Evolutionary conservation across 2,888 invertebrate species (phyloP).

Genomic region (Thereva unica): DNA sequence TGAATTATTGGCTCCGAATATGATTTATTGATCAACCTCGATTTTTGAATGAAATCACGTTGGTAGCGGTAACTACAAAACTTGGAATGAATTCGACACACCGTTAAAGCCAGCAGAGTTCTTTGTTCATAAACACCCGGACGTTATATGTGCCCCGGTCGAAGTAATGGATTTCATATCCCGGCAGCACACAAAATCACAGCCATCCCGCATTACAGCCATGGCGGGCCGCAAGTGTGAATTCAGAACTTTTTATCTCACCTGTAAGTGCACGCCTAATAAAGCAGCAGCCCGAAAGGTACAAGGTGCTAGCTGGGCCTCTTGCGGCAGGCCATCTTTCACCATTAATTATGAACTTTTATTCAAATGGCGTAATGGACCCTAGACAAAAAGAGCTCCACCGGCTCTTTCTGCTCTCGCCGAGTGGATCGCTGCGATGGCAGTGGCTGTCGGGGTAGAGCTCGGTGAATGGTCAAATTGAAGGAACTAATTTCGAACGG

Average conservation of each 20-base stretch:
- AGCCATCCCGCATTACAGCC: not conserved
- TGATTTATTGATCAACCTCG: slow-evolving; percentile 33
- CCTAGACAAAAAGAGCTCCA: slow-evolving; percentile 12
- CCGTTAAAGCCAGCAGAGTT: slow-evolving; percentile 13
- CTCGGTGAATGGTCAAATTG: not conserved
- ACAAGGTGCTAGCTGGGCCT: not conserved
- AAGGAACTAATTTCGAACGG: not conserved
- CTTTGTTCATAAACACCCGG: slow-evolving; percentile 19
- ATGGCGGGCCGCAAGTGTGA: not conserved
- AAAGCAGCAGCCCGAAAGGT: slow-evolving; percentile 25
- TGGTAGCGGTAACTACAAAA: slow-evolving; percentile 23
- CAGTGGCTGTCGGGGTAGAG: not conserved
- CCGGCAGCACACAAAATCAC: too few relatives aligned
- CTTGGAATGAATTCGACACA: slow-evolving; percentile 25
- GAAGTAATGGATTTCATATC: too few relatives aligned
- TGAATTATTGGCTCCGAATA: slow-evolving; percentile 31
- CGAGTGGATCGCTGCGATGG: slow-evolving; percentile 6
- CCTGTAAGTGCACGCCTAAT: slow-evolving; percentile 8
- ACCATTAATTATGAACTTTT: slow-evolving; percentile 32
- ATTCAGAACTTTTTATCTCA: slow-evolving; percentile 15
- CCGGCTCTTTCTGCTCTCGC: not conserved
- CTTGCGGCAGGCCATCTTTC: slow-evolving; percentile 30
- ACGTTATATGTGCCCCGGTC: not conserved
- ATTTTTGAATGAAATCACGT: slow-evolving; percentile 23
- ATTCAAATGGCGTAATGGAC: slow-evolving; percentile 21